Conservation (phyloP, 2,113 vertebrate species). For the Leptobrachium leishanense region DNA sequence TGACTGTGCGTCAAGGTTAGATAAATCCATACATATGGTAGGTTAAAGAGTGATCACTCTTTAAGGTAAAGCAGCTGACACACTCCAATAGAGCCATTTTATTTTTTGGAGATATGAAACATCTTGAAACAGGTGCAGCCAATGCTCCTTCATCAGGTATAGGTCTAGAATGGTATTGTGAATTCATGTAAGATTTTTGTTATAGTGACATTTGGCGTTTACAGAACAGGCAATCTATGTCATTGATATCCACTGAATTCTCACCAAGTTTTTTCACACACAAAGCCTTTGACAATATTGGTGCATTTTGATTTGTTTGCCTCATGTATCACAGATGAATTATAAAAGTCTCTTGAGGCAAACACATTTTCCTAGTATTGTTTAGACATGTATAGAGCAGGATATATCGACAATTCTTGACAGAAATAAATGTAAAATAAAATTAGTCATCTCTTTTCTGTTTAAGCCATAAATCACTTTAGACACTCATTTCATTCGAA, state of each 20-base stretch:
- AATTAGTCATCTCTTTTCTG: conserved; percentile 25
- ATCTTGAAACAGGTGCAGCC: too few species aligned
- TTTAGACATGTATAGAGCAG: neutral
- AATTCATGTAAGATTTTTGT: too few species aligned
- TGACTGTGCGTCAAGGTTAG: too few species aligned
- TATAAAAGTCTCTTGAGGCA: neutral
- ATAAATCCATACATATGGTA: too few species aligned
- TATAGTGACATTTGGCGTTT: too few species aligned
- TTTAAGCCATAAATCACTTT: conserved; percentile 39
- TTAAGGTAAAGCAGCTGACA: too few species aligned
- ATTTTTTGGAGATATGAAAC: too few species aligned
- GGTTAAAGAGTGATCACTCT: too few species aligned
- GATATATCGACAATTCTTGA: conserved; percentile 8
- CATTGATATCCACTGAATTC: neutral
- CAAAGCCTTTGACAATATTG: neutral
- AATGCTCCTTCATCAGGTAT: too few species aligned
- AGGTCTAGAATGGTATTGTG: too few species aligned
- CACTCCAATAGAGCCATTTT: too few species aligned
- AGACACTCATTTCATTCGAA: conserved; percentile 43
- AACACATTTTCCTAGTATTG: conserved; percentile 3
- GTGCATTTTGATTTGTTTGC: neutral
- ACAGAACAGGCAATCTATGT: too few species aligned
- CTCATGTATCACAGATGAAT: neutral
- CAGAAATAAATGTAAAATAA: conserved; percentile 30
- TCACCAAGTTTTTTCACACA: neutral